Evolutionary conservation across 2,113 vertebrate species (phyloP).

Genomic region (Arenaria interpres): DNA sequence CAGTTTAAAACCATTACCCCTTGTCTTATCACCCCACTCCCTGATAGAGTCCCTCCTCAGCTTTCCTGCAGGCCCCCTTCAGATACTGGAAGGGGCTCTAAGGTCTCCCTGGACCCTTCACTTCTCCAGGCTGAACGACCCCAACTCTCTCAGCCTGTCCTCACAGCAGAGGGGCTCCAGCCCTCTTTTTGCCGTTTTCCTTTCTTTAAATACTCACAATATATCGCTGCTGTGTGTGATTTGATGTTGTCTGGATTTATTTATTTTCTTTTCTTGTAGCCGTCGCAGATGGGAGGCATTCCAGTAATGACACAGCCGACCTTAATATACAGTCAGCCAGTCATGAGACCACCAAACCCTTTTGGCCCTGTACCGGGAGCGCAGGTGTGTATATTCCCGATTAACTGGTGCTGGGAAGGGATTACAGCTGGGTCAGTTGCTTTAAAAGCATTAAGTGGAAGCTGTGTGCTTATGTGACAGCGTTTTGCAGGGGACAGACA

Average conservation of each 20-base stretch:
- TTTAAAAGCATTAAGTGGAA: not conserved
- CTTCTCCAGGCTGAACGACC: not conserved
- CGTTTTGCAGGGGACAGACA: not conserved
- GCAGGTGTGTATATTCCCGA: constrained; percentile 78
- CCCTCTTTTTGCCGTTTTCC: not conserved
- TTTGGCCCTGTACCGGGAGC: constrained; percentile 90
- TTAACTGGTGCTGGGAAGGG: not conserved
- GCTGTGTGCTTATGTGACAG: too few species aligned
- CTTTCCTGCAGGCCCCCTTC: too few species aligned
- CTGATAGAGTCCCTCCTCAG: too few species aligned
- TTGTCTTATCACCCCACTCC: too few species aligned
- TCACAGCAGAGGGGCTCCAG: too few species aligned
- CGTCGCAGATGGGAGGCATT: constrained; percentile 88
- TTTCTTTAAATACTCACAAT: not conserved
- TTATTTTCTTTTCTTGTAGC: constrained; percentile 72
- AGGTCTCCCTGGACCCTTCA: not conserved
- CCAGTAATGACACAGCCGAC: constrained; percentile 93
- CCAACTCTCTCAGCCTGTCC: not conserved
- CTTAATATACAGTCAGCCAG: constrained; percentile 93
- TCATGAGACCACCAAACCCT: constrained; percentile 93
- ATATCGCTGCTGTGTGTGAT: not conserved
- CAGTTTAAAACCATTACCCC: too few species aligned
- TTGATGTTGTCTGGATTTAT: constrained; percentile 12
- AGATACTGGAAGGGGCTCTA: too few species aligned
- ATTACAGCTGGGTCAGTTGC: not conserved